Evolutionary conservation across 2,888 invertebrate genomes (phyloP).

Genomic region (Lymantria monacha): DNA sequence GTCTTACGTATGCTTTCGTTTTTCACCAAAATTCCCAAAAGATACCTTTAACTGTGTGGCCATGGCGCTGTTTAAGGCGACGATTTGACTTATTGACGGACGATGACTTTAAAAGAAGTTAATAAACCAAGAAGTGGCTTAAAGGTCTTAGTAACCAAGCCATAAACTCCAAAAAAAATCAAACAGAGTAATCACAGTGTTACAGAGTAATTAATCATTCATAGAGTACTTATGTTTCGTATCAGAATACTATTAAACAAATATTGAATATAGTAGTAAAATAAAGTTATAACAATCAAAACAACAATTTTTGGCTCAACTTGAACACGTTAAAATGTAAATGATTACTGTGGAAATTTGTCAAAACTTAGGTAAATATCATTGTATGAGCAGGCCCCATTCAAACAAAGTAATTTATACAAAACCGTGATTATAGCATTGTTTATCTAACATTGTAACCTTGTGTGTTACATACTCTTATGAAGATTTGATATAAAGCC

Average conservation of each 20-base stretch:
- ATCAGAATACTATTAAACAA: background rate
- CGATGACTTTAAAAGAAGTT: too few relatives aligned
- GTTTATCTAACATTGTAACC: slow-evolving; percentile 25
- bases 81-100: too few relatives aligned
- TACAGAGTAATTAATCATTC: too few relatives aligned
- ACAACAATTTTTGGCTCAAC: background rate
- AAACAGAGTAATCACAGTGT: too few relatives aligned
- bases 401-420: slow-evolving; percentile 19
- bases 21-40: too few relatives aligned
- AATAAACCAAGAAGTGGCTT: too few relatives aligned
- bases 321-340: background rate
- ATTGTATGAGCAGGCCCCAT: slow-evolving; percentile 6
- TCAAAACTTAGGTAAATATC: slow-evolving; percentile 1
- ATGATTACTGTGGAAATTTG: slow-evolving; percentile 7
- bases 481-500: slow-evolving; percentile 21
- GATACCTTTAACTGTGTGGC: too few relatives aligned
- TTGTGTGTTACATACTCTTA: slow-evolving; percentile 16
- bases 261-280: background rate
- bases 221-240: too few relatives aligned
- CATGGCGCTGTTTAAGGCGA: too few relatives aligned
- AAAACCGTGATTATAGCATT: slow-evolving; percentile 25
- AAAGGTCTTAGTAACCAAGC: too few relatives aligned
- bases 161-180: too few relatives aligned
- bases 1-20: too few relatives aligned
- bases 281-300: background rate